phyloP scores from a whole-genome alignment of 2,888 invertebrate species.

The Gasteruption jaculator region DNA sequence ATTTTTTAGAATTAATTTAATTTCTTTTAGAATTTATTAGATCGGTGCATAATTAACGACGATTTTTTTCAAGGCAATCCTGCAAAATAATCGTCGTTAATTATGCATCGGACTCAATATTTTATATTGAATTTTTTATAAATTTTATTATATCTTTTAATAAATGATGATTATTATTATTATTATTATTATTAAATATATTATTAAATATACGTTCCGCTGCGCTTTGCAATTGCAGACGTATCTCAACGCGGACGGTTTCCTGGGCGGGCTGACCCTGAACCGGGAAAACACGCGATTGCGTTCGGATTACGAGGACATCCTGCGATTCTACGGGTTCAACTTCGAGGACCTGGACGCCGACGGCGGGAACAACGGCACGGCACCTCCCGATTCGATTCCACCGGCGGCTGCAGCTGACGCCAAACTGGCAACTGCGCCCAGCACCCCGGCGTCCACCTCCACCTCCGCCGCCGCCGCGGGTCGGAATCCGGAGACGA shows the following conservation, averaged over 20 bases:
- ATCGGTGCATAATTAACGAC: too few relatives aligned
- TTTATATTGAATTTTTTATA: too few relatives aligned
- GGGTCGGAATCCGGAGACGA: conserved; percentile 4
- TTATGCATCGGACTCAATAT: too few relatives aligned
- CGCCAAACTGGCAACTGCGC: conserved; percentile 29
- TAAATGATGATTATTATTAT: too few relatives aligned
- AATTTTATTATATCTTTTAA: too few relatives aligned
- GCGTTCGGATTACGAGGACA: conserved; percentile 67
- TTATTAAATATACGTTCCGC: too few relatives aligned
- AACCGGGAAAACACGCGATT: conserved; percentile 76
- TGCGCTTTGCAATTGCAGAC: conserved; percentile 57
- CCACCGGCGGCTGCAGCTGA: conserved; percentile 10
- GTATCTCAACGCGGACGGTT: conserved; percentile 80
- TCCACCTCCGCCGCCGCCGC: conserved; percentile 2
- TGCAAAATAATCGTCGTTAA: too few relatives aligned
- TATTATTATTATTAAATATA: too few relatives aligned
- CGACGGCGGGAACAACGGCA: too few relatives aligned
- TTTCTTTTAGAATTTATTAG: too few relatives aligned
- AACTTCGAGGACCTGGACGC: conserved; percentile 63
- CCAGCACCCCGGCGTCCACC: neutral
- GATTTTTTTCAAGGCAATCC: too few relatives aligned
- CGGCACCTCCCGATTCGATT: neutral
- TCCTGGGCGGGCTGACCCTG: conserved; percentile 73
- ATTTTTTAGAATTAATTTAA: neutral
- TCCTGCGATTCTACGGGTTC: conserved; percentile 76